Evolutionary conservation across 1,140 invertebrate species (phyloP).

Genomic region (Myzus persicae): DNA sequence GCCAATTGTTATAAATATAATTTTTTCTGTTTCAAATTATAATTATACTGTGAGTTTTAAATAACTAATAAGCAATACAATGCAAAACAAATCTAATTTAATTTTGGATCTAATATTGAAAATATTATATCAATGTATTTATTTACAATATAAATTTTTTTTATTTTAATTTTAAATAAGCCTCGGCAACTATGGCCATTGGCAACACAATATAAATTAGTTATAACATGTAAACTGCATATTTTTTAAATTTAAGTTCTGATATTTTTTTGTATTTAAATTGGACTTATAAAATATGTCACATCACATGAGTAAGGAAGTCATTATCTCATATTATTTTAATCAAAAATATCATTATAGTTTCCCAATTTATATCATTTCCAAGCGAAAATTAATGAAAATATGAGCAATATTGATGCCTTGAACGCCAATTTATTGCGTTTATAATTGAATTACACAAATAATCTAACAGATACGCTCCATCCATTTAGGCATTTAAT

Average conservation of each 20-base stretch:
- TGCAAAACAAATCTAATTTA: not conserved
- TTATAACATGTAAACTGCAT: not conserved
- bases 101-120: not conserved
- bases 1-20: not conserved
- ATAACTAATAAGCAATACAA: not conserved
- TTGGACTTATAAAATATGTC: not conserved
- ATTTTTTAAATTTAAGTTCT: not conserved
- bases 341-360: not conserved
- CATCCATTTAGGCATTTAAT: not conserved
- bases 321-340: not conserved
- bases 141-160: not conserved
- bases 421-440: not conserved
- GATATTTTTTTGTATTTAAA: not conserved
- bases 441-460: conserved; percentile 30
- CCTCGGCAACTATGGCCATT: too few relatives aligned
- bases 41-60: not conserved
- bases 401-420: not conserved
- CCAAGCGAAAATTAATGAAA: not conserved
- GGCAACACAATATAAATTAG: not conserved
- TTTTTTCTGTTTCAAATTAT: not conserved
- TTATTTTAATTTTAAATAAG: too few relatives aligned
- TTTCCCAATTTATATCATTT: not conserved
- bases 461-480: not conserved
- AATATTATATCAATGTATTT: not conserved
- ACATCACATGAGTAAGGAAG: not conserved